These are phyloP conservation scores for Toxonevra muliebris DNA, from an alignment of 2,888 invertebrate species.

Conservation along the genomic window DNA sequence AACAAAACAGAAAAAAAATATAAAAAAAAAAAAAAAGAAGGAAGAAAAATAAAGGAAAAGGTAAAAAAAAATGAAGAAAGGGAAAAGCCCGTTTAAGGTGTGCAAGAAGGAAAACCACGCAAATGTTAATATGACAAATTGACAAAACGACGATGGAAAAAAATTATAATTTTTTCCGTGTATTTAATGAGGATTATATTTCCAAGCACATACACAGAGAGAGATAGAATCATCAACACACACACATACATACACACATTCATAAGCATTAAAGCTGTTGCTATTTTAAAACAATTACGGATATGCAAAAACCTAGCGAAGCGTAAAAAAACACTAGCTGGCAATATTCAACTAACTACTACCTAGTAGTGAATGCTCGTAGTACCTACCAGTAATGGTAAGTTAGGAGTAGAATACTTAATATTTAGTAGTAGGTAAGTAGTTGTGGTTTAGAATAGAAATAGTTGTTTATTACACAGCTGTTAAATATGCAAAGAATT, in stretches of 20 bases:
- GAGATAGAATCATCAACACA: not conserved
- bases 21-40: not conserved
- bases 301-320: not conserved
- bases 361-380: not conserved
- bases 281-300: not conserved
- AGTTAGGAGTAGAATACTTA: too few species aligned
- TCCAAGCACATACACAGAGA: not conserved
- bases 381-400: not conserved
- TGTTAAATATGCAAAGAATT: too few species aligned
- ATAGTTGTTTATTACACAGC: too few species aligned
- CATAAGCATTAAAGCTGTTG: too few species aligned
- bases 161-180: not conserved
- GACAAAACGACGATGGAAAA: not conserved
- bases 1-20: not conserved
- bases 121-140: not conserved
- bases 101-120: not conserved
- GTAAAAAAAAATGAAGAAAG: not conserved
- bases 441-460: too few species aligned
- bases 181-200: conserved; percentile 8
- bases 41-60: not conserved
- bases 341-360: not conserved
- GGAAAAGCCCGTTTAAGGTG: not conserved
- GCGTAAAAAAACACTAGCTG: not conserved
- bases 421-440: too few species aligned
- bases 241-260: not conserved